Conservation (phyloP, 64 coral and sea anemone genomes). For the Porites australiensis region DNA sequence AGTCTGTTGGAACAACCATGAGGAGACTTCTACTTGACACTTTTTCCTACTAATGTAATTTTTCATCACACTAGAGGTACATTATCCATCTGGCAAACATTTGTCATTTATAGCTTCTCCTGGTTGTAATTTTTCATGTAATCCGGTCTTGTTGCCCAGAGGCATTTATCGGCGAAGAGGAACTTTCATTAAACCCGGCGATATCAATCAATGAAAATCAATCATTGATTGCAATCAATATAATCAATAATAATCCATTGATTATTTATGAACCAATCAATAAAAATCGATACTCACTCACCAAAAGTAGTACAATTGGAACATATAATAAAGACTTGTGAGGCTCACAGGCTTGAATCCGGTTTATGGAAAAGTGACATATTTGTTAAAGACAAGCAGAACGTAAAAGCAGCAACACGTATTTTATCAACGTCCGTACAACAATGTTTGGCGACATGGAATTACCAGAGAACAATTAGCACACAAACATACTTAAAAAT, state of each 20-base stretch:
- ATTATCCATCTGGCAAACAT: too few species aligned
- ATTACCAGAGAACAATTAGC: conserved; percentile 30
- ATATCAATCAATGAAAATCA: too few species aligned
- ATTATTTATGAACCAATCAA: too few species aligned
- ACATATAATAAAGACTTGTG: conserved; percentile 18
- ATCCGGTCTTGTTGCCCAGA: too few species aligned
- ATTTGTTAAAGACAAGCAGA: conserved; percentile 46
- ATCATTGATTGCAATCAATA: too few species aligned
- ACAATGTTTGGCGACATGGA: not conserved
- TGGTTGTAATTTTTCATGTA: too few species aligned
- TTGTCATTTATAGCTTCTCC: too few species aligned
- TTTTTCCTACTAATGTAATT: conserved; percentile 79
- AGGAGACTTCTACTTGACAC: conserved; percentile 93
- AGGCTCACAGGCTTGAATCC: not conserved
- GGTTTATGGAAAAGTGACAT: conserved; percentile 24
- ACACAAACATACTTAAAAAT: conserved; percentile 52
- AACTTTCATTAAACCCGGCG: too few species aligned
- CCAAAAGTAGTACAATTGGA: conserved; percentile 34
- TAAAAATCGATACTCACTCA: too few species aligned
- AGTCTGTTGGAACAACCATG: conserved; percentile 91
- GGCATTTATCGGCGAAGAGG: too few species aligned
- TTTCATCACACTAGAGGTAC: too few species aligned
- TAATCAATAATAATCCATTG: too few species aligned
- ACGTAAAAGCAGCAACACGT: conserved; percentile 42
- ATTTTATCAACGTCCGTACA: conserved; percentile 16